Base-by-base conservation (phyloP, 2,888 invertebrate species). In the Oxytorus armatus region DNA sequence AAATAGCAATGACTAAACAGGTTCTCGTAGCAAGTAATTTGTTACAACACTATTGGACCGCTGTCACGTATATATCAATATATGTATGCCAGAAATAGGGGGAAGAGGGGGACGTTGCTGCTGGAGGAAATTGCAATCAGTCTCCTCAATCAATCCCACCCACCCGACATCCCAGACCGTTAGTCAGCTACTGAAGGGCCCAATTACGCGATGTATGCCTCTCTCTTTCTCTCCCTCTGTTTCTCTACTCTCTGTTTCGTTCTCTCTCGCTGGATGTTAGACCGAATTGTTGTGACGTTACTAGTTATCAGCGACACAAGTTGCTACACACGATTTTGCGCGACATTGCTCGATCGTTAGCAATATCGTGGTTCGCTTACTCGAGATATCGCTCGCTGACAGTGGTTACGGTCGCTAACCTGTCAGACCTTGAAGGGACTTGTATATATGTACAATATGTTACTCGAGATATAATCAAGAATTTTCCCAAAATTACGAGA, bases 131-230 rank as follows among this genome's bases (percentile, higher is more conserved):
- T 70, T 66, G 74, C 81, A 81, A 78, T 81, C 81, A 78, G 77
- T 66, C 74, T 69, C 74, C 63, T 77, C 81, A 78, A 81, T 81
- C 81, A 78, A 78, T 81, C 42, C 74, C 75, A 75, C 70, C 79
- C 66, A 81, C 68, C 49, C 75, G 70, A 69, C 79, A 68, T 49
- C 47, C 74, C 74, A 69, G 69, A 74, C 74, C 51, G 74, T 78
- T 78, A 78, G 78, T 78, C 78, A 79, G 65, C 75, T 70, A 70
- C 75, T 75, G 79, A 75, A 72, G 70, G 51, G 66, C 70, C 75
- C 75, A 79, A 79, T 79, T 76, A 79, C 76, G 65, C 57, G 36
- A 51, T 69, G n/a, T 47, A 36, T 25, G 18, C 63, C 75, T 57
- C 29, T 16, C 68, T 69, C 68, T 25, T 25, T 42, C 53, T 23